These are phyloP conservation scores for Urophycis tenuis DNA, from an alignment of 2,797 vertebrate species.

Conservation along the genomic window DNA sequence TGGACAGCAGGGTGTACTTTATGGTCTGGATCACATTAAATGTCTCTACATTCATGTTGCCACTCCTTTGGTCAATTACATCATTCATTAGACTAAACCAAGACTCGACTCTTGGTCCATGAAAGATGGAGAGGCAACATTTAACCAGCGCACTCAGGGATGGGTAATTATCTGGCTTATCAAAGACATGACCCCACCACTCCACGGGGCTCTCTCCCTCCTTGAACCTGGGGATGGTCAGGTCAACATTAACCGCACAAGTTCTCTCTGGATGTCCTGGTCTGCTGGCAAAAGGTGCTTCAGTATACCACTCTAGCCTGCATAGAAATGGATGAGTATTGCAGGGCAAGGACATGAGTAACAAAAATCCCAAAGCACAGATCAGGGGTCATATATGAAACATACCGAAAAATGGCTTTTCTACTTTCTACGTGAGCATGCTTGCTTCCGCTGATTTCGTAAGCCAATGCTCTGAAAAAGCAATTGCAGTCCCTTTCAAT, in stretches of 20 bases:
- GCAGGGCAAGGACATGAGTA: no score
- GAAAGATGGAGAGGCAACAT: slow-evolving; percentile 13
- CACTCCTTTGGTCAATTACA: slow-evolving; percentile 11
- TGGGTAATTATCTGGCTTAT: not conserved
- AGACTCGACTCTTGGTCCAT: slow-evolving; percentile 21
- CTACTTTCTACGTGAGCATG: no score
- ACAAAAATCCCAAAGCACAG: no score
- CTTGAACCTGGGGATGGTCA: slow-evolving; percentile 10
- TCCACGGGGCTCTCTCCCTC: slow-evolving; percentile 8
- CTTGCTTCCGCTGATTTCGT: no score
- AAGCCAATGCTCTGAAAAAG: no score
- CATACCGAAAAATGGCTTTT: no score
- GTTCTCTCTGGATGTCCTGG: slow-evolving; percentile 19
- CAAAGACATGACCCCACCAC: slow-evolving; percentile 21
- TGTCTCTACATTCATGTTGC: slow-evolving; percentile 19
- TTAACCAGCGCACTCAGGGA: not conserved
- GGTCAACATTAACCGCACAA: slow-evolving; percentile 24
- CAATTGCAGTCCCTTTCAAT: no score
- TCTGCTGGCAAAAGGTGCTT: slow-evolving; percentile 23
- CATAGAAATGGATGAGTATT: no score
- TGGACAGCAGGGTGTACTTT: slow-evolving; percentile 24
- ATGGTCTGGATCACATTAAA: slow-evolving; percentile 23
- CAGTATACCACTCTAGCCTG: slow-evolving; percentile 29
- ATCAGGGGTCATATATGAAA: no score
- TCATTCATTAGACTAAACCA: slow-evolving; percentile 5